Evolutionary conservation across 2,113 vertebrate species (phyloP), one percentile per base, ranked within the genome.

Genomic region (Heptranchias perlo): DNA sequence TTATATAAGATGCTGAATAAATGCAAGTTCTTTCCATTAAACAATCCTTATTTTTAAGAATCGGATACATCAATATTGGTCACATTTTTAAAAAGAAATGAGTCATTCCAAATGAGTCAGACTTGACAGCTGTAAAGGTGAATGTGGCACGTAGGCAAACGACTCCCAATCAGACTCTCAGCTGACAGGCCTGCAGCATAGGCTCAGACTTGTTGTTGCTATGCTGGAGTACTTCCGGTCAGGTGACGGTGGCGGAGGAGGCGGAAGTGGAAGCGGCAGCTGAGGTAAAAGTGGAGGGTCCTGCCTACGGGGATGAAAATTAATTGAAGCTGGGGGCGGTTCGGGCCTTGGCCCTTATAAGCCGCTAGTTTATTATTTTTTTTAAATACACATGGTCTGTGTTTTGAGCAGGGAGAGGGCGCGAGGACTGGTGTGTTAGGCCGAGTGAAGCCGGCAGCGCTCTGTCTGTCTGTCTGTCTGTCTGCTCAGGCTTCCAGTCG

Each of bases 201-300:
- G 0, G 28, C 13, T 61, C 4, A 35, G 13, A 2, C 87, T 31
- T 16, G 0, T 6, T 21, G 89, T 92, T 62, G 54, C 89, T 61
- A 92, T 13, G 89, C 89, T 44, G 58, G 5, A 10, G 4, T 2
- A 93, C 89, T 93, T 93, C 89, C 89, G 89, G 35, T 62, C 89
- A 62, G 58, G 54, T 64, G 89, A 89, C 86, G 0, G 86, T 1
- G 6, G 2, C n/a, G 58, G 35, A 21, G 58, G 16, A 8, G 58
- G 89, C 89, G 89, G 89, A 93, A 93, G 89, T 93, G 89, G 54
- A 92, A 92, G 89, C 89, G 54, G 31, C 58, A n/a, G 58, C 18
- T 62, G 58, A 62, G 58, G 89, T 62, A 93, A 93, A 8, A 62
- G 58, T n/a, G 58, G 35, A 39, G 89, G 89, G 28, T 58, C 35